Percentiles rank a stretch among this genome's conserved stretches.
Evolutionary conservation across 2,888 invertebrate species (phyloP).

Genomic region (Mythimna vitellina): DNA sequence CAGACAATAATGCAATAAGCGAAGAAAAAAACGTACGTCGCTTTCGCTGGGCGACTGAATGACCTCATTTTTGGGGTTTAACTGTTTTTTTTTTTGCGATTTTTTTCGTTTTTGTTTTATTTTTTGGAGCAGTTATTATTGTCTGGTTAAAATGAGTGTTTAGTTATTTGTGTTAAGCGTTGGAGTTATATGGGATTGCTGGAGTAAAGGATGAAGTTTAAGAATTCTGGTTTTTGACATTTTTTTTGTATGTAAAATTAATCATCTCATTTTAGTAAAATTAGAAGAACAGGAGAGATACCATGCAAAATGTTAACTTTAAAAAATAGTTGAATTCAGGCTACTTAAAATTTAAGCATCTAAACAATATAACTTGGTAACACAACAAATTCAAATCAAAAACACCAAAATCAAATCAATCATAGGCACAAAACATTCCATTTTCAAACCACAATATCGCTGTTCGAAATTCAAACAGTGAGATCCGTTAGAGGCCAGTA

Average conservation of each 20-base stretch:
- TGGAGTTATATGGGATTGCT: not conserved
- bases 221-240: not conserved
- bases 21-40: slow-evolving; percentile 45
- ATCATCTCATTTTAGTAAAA: too few species aligned
- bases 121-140: slow-evolving; percentile 24
- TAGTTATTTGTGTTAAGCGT: not conserved
- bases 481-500: slow-evolving; percentile 60
- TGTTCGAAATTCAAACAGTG: slow-evolving; percentile 57
- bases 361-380: not conserved
- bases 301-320: not conserved
- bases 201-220: not conserved
- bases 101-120: not conserved
- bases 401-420: slow-evolving; percentile 28
- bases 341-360: too few species aligned
- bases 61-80: slow-evolving; percentile 60
- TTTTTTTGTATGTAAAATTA: not conserved
- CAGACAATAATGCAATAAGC: slow-evolving; percentile 64
- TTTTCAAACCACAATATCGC: slow-evolving; percentile 45
- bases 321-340: too few species aligned
- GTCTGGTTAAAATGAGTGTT: slow-evolving; percentile 29
- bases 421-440: slow-evolving; percentile 30
- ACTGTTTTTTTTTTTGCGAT: slow-evolving; percentile 11
- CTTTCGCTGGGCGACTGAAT: slow-evolving; percentile 52
- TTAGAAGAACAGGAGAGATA: not conserved
- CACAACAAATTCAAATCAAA: slow-evolving; percentile 22